Base-by-base conservation (phyloP, 2,888 invertebrate genomes). In the Epinotia bilunana region DNA sequence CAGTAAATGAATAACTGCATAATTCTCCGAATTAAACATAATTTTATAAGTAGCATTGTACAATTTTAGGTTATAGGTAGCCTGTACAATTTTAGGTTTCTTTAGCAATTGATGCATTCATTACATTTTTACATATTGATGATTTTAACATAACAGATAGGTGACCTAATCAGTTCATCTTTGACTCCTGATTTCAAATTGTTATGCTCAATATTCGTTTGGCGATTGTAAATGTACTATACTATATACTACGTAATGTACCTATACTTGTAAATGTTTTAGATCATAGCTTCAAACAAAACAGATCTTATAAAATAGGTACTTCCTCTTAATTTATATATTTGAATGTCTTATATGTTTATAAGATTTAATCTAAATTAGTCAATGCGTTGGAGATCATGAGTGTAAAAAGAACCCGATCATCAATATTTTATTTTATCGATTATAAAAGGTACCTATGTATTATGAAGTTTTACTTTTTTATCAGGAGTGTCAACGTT, bases 361-460 rank as follows among this genome's bases (percentile, higher is more conserved):
- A 55, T 71, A 71, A 74, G 65, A 67, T 65, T 58, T 53, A 65
- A 53, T 65, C 55, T 60, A 75, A 71, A 75, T 75, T 72, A 75
- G 65, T 72, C 60, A 68, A 68, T 68, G 55, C 20, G 55, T 72
- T 58, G 39, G 16, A 67, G 55, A 72, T 75, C 61, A 67, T 67
- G 61, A 72, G 43, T 75, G 75, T 75, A 71, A 67, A 75, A 75
- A 72, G 53, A 75, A 61, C 71, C 60, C 49, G 39, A 70, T 60
- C 72, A 71, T 74, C 39, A 74, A 71, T 71, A 62, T 62, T 75
- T 72, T 46, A 64, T 70, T 71, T 75, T 65, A 75, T 71, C 33
- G 60, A 72, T 72, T 72, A 72, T 67, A 76, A 73, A 76, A 73
- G 76, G 76, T 76, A 76, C 73, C 73, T 76, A 76, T 69, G 64